These are phyloP conservation scores for Gallirallus australis DNA, from an alignment of 2,797 vertebrate genomes.

Conservation along the genomic window DNA sequence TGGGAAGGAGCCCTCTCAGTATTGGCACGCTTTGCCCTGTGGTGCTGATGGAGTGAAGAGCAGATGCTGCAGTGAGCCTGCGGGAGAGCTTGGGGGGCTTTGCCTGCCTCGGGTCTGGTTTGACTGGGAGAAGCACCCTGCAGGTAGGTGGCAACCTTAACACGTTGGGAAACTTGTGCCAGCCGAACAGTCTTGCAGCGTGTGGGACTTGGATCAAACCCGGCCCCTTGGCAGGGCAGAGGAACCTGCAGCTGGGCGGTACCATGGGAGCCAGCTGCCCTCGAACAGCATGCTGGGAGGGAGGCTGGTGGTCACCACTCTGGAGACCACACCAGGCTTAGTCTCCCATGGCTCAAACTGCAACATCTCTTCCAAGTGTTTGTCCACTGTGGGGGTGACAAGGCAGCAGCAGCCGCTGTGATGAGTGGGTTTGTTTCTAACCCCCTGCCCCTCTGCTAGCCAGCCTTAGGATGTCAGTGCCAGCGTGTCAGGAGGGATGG, in stretches of 20 bases:
- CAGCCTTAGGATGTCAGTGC: background rate
- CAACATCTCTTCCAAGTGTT: accelerated
- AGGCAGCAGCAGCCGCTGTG: accelerated
- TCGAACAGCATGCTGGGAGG: background rate
- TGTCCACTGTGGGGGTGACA: background rate
- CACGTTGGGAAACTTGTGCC: background rate
- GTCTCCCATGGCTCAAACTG: background rate
- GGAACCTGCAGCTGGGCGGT: background rate
- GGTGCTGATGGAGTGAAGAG: background rate
- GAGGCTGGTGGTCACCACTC: background rate
- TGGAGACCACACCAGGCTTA: background rate
- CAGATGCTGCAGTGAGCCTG: background rate
- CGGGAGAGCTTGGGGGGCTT: background rate
- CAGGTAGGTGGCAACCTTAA: slow-evolving; percentile 43
- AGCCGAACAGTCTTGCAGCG: background rate
- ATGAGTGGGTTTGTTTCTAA: background rate
- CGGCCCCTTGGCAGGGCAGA: background rate
- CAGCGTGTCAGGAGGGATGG: background rate
- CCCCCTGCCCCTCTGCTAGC: background rate
- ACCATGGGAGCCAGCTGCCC: background rate
- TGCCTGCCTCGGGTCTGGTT: background rate
- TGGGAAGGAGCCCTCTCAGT: background rate
- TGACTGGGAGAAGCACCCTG: background rate
- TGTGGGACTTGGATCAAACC: background rate
- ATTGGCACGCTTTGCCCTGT: background rate